These are phyloP conservation scores for Tangachromis dhanisi DNA, from an alignment of 2,113 vertebrate genomes.

Conservation along the genomic window DNA sequence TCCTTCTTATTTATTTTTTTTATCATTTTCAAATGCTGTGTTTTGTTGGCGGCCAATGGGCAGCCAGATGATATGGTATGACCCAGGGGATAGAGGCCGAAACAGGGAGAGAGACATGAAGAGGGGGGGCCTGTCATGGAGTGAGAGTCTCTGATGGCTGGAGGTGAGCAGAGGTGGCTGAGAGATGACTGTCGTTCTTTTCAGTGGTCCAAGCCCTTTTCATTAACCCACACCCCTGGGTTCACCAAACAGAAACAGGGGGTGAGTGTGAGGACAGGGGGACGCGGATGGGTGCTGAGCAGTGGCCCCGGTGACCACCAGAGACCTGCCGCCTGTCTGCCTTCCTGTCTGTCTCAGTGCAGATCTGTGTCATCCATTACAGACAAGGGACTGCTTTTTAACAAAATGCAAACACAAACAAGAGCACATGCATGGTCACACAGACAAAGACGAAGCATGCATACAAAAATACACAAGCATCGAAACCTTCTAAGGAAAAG, in stretches of 20 bases:
- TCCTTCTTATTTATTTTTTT: neutral
- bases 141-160: conserved; percentile 54
- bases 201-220: conserved; percentile 52
- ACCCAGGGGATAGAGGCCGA: conserved; percentile 72
- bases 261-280: neutral
- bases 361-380: conserved; percentile 76
- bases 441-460: conserved; percentile 3
- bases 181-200: conserved; percentile 50
- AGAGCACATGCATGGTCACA: conserved; percentile 5
- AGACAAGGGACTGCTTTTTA: conserved; percentile 58
- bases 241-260: conserved; percentile 50
- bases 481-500: conserved; percentile 38
- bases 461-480: conserved; percentile 34
- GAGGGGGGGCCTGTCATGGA: conserved; percentile 51
- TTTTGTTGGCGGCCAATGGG: conserved; percentile 43
- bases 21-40: conserved; percentile 53
- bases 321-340: conserved; percentile 41
- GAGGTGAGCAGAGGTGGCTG: conserved; percentile 60
- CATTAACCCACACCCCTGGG: conserved; percentile 57
- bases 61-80: conserved; percentile 64
- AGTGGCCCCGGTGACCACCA: conserved; percentile 46
- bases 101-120: conserved; percentile 54
- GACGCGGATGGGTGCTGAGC: conserved; percentile 3
- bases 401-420: conserved; percentile 46
- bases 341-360: conserved; percentile 64